A percentile compares a stretch with the other conserved stretches of the same genome.
phyloP scores from a whole-genome alignment of 92 coral and sea anemone genomes.

The Parazoanthus swiftii region DNA sequence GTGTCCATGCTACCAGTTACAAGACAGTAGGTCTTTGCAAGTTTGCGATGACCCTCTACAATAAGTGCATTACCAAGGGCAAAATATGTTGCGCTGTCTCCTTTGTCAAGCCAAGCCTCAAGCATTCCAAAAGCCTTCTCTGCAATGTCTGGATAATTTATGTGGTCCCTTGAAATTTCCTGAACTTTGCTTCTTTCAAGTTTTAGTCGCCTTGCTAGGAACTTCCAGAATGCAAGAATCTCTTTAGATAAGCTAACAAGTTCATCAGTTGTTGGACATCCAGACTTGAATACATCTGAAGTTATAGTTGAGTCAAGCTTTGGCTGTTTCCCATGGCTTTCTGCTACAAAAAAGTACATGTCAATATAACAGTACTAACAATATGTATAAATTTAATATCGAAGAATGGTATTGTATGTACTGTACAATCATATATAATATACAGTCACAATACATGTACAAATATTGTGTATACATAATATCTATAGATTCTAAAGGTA shows the following conservation, averaged over 20 bases:
- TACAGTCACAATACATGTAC: too few relatives aligned
- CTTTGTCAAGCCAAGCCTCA: conserved; percentile 71
- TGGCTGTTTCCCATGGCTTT: conserved; percentile 41
- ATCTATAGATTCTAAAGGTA: too few relatives aligned
- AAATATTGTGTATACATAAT: too few relatives aligned
- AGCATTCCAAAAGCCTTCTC: conserved; percentile 86
- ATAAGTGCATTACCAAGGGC: conserved; percentile 65
- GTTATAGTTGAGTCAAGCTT: conserved; percentile 14
- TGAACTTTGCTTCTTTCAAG: conserved; percentile 64
- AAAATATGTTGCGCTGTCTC: conserved; percentile 44
- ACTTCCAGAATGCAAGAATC: conserved; percentile 64
- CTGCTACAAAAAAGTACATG: conserved; percentile 11
- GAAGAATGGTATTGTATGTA: not conserved
- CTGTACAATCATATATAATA: not conserved
- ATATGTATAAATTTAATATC: not conserved
- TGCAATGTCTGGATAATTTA: conserved; percentile 58
- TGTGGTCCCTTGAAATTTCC: conserved; percentile 72
- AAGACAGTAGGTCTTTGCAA: conserved; percentile 53
- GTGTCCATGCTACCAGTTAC: not conserved
- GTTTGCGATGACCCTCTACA: conserved; percentile 54
- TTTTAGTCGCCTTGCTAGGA: conserved; percentile 69
- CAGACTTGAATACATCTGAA: not conserved
- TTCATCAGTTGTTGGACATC: conserved; percentile 57
- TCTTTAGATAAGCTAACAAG: conserved; percentile 62
- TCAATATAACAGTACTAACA: not conserved